Evolutionary conservation across 1,140 invertebrate species (phyloP).

Genomic region (Chionoecetes opilio): DNA sequence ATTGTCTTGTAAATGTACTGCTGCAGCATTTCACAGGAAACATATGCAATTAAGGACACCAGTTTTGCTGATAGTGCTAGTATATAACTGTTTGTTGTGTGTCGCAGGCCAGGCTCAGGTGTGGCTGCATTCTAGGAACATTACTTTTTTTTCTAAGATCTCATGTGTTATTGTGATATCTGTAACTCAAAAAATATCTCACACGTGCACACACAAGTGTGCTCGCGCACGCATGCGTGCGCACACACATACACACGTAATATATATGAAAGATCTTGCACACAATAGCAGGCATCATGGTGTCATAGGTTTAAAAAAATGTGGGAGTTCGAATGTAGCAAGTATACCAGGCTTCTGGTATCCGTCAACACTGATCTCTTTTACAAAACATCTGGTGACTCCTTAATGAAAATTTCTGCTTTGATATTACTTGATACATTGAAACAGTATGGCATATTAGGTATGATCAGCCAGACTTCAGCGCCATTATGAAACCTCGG

Average conservation of each 20-base stretch:
- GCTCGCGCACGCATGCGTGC: too few species aligned
- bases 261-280: background rate
- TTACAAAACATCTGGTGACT: background rate
- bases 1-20: background rate
- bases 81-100: background rate
- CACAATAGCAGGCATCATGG: conserved; percentile 2
- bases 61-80: background rate
- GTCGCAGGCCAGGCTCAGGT: background rate
- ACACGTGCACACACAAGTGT: too few species aligned
- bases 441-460: background rate
- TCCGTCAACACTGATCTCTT: conserved; percentile 1
- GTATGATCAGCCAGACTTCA: conserved; percentile 70
- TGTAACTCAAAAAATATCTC: background rate
- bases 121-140: background rate
- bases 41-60: background rate
- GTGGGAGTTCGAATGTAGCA: background rate
- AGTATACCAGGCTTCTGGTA: conserved; percentile 14
- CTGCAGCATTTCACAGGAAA: background rate
- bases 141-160: background rate
- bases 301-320: conserved; percentile 7
- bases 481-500: conserved; percentile 75
- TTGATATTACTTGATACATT: background rate
- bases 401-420: background rate
- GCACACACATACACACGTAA: too few species aligned
- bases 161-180: background rate